Conservation (phyloP, 2,797 vertebrate species). For the Chaetodon trifasciatus region DNA sequence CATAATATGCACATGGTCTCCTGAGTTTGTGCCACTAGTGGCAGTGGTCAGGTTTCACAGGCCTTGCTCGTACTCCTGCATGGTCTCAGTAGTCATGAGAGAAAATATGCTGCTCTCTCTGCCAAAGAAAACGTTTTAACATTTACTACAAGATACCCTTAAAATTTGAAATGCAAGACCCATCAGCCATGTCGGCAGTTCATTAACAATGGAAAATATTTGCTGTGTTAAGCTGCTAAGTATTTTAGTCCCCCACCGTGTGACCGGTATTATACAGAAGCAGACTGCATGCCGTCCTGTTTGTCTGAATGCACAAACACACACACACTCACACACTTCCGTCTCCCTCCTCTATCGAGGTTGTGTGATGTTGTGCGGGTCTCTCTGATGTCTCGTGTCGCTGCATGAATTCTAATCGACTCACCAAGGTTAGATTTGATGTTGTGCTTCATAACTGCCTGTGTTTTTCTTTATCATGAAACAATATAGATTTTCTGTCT, state of each 20-base stretch:
- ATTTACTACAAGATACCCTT: background rate
- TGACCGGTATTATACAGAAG: conserved; percentile 51
- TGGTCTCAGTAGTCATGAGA: background rate
- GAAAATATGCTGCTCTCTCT: background rate
- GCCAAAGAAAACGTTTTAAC: background rate
- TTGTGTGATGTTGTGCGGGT: conserved; percentile 21
- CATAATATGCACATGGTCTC: background rate
- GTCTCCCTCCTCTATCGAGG: background rate
- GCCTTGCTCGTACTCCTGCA: background rate
- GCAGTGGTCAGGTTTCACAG: conserved; percentile 28
- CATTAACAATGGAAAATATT: conserved; percentile 14
- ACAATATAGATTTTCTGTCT: conserved; percentile 6
- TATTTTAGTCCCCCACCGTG: conserved; percentile 27
- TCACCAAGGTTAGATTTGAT: background rate
- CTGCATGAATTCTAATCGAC: background rate
- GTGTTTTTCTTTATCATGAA: background rate
- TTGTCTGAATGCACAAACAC: conserved; percentile 11
- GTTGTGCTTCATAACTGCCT: background rate
- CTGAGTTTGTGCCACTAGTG: background rate
- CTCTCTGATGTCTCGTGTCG: background rate
- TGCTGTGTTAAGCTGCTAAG: conserved; percentile 34
- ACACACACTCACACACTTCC: conserved; percentile 4
- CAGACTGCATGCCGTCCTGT: conserved; percentile 25
- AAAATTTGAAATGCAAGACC: background rate
- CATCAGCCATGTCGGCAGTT: conserved; percentile 1